Evolutionary conservation across 2,113 vertebrate genomes (phyloP).

Genomic region (Caracal caracal): DNA sequence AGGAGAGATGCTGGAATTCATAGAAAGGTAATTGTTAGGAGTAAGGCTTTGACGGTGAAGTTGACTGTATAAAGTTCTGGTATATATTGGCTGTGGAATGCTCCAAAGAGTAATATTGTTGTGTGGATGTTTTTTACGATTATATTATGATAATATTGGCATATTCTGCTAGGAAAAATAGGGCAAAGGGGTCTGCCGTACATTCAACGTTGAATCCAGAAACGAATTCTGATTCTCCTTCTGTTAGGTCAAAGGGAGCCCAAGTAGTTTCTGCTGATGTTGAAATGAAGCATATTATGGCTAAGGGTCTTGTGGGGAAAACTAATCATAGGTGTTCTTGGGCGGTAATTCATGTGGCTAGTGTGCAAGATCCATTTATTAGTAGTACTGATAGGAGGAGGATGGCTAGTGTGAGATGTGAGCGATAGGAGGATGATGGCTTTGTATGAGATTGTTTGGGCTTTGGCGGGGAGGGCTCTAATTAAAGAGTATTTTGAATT

Average conservation of each 20-base stretch:
- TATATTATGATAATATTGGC: constrained; percentile 1
- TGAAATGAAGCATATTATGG: background rate
- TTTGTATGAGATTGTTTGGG: no score
- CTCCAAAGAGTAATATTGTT: accelerated
- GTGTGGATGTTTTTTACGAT: background rate
- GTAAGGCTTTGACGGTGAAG: background rate
- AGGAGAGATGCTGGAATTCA: background rate
- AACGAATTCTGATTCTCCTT: background rate
- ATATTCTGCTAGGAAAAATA: background rate
- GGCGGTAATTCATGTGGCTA: no score
- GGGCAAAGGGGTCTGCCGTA: background rate
- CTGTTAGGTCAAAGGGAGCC: background rate
- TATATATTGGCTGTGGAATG: accelerated
- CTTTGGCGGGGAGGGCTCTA: no score
- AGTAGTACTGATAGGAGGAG: no score
- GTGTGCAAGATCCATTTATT: no score
- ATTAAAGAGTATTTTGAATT: no score
- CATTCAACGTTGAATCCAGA: background rate
- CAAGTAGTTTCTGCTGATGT: background rate
- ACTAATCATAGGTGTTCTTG: no score
- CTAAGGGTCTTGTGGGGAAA: no score
- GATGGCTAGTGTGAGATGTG: no score
- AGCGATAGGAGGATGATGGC: no score
- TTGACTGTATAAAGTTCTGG: accelerated
- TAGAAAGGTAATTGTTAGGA: accelerated